phyloP scores from a whole-genome alignment of 2,113 vertebrate genomes.

The Chelonoidis abingdonii region DNA sequence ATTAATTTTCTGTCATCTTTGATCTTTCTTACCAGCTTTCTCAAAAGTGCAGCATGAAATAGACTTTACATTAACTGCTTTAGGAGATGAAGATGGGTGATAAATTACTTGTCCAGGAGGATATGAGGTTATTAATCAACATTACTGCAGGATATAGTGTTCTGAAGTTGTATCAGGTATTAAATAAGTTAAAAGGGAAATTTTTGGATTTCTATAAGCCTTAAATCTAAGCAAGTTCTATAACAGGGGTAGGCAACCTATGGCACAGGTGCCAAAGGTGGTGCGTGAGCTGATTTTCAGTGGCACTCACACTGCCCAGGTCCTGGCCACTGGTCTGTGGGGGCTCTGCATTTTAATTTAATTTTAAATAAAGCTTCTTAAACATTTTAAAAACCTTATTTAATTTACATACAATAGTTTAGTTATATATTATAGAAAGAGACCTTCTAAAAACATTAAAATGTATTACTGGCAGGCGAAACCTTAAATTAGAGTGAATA shows the following conservation, averaged over 20 bases:
- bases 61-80: neutral
- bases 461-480: too few relatives aligned
- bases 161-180: slow-evolving; percentile 29
- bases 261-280: too few relatives aligned
- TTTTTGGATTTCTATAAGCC: slow-evolving; percentile 49
- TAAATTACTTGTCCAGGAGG: slow-evolving; percentile 20
- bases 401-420: too few relatives aligned
- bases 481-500: too few relatives aligned
- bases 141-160: neutral
- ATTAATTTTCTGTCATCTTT: slow-evolving; percentile 25
- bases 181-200: slow-evolving; percentile 44
- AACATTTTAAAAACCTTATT: too few relatives aligned
- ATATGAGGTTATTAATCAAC: slow-evolving; percentile 57
- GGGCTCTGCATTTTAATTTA: too few relatives aligned
- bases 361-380: too few relatives aligned
- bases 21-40: slow-evolving; percentile 18
- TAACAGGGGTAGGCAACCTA: neutral
- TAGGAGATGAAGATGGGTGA: slow-evolving; percentile 22
- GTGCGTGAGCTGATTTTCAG: too few relatives aligned
- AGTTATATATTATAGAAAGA: too few relatives aligned
- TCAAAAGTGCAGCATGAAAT: slow-evolving; percentile 10
- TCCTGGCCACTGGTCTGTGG: too few relatives aligned
- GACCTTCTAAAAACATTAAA: too few relatives aligned
- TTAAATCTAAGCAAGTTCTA: slow-evolving; percentile 55
- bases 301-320: too few relatives aligned